A percentile compares a stretch with the other conserved stretches of the same genome.
These are phyloP conservation scores for Phoeniculus purpureus DNA, from an alignment of 2,797 vertebrate species.

Conservation along the genomic window DNA sequence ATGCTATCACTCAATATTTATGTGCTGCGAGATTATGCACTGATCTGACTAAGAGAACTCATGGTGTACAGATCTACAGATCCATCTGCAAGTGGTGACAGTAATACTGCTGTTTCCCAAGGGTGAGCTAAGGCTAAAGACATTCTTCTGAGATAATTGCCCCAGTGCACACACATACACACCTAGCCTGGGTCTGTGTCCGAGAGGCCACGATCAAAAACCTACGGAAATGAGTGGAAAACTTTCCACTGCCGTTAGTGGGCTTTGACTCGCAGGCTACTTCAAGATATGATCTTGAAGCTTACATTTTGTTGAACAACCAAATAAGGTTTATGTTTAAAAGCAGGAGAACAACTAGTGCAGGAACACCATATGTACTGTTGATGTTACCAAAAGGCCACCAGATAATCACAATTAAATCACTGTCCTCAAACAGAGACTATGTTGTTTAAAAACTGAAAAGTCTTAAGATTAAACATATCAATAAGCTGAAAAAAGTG, in stretches of 20 bases:
- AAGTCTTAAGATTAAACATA: background rate
- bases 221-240: background rate
- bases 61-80: slow-evolving; percentile 19
- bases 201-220: background rate
- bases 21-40: background rate
- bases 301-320: background rate
- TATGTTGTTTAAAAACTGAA: background rate
- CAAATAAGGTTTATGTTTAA: background rate
- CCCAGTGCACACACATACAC: background rate
- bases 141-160: background rate
- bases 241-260: background rate
- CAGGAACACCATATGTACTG: background rate
- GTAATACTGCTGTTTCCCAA: background rate
- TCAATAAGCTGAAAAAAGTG: background rate
- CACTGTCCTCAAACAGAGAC: background rate
- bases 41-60: slow-evolving; percentile 35
- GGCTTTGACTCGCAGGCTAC: background rate
- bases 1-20: background rate
- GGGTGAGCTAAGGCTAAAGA: slow-evolving; percentile 3
- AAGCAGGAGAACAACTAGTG: background rate
- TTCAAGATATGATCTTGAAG: background rate
- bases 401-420: background rate
- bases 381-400: slow-evolving; percentile 3
- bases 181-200: background rate
- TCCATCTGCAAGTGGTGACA: slow-evolving; percentile 36